Base-by-base conservation (phyloP, 37 sponge, comb jelly and placozoan species). In the Axinella damicornis region DNA sequence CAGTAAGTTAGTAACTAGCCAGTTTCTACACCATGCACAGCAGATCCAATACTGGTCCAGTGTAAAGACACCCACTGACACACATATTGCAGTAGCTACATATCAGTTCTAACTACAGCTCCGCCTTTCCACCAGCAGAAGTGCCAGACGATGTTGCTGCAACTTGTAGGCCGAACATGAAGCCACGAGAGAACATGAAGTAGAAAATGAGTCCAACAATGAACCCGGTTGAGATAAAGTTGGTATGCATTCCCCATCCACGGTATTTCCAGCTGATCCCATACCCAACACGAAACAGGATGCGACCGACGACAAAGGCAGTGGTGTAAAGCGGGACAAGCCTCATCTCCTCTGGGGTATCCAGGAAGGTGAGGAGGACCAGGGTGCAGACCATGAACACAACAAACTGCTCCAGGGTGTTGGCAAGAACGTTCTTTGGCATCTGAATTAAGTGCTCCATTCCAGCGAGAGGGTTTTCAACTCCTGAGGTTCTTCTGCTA, bases 351-450 rank as follows among this genome's bases (percentile, higher is more conserved):
- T 77, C 64, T 2, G 84, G 74, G 6, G 88, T 83, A 18, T 84
- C 65, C 13, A 66, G 33, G 37, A 39, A 79, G 15, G 80, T 71
- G 15, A 65, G 67, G 1, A 79, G 33, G 12, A 78, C 70, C 59
- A 83, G 32, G 19, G 78, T 59, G 17, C 21, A 22, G 33, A 63
- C 21, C 18, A 77, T 33, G 25, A 39, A 64, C 2, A 79, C 36
- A 11, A 58, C 32, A 25, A 63, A 74, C 73, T 90, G 90, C 60
- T 90, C 90, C 21, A 84, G 53, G 2, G 90, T 90, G 80, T 90
- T 90, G 52, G 31, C 14, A 13, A 71, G 72, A 38, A 84, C 24
- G 37, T 90, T 90, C 57, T 84, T 78, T 54, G 69, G 54, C 27
- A 82, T 5, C 39, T 89, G 78, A 0, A 84, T 9, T 27, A 90